Evolutionary conservation across 2,113 vertebrate genomes (phyloP).

Genomic region (Bambusicola thoracicus): DNA sequence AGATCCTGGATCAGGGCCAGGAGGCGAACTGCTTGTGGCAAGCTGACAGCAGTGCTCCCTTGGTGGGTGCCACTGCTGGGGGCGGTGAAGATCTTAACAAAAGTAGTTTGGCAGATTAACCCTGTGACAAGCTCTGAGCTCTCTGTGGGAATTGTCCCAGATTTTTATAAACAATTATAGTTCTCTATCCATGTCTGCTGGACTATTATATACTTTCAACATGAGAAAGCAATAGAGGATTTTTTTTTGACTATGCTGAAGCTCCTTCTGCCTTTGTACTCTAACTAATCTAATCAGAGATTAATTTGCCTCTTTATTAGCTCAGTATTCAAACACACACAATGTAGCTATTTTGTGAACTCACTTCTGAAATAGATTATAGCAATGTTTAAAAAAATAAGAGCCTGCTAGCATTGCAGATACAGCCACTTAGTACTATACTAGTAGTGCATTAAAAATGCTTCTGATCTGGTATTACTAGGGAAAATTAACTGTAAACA

Average conservation of each 20-base stretch:
- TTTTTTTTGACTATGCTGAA: background rate
- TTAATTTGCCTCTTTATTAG: constrained; percentile 46
- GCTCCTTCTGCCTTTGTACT: background rate
- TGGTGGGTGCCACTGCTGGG: constrained; percentile 17
- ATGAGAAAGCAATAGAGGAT: background rate
- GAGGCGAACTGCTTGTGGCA: background rate
- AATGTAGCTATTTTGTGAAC: constrained; percentile 3
- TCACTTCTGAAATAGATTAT: constrained; percentile 24
- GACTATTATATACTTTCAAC: background rate
- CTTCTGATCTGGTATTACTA: constrained; percentile 5
- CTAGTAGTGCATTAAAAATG: constrained; percentile 5
- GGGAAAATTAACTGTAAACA: constrained; percentile 25
- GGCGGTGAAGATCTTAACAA: background rate
- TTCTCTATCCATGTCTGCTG: background rate
- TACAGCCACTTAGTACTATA: background rate
- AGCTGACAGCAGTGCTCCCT: background rate
- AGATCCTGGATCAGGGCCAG: constrained; percentile 19
- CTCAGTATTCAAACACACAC: background rate
- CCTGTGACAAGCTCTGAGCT: background rate
- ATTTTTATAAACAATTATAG: background rate
- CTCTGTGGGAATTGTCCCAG: background rate
- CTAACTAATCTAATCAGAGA: background rate
- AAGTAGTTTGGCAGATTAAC: constrained; percentile 11
- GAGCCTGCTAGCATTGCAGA: background rate
- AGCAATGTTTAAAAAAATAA: background rate